Percentiles rank a stretch among this genome's conserved stretches.
Evolutionary conservation across 2,797 vertebrate genomes (phyloP).

Genomic region (Peromyscus eremicus): DNA sequence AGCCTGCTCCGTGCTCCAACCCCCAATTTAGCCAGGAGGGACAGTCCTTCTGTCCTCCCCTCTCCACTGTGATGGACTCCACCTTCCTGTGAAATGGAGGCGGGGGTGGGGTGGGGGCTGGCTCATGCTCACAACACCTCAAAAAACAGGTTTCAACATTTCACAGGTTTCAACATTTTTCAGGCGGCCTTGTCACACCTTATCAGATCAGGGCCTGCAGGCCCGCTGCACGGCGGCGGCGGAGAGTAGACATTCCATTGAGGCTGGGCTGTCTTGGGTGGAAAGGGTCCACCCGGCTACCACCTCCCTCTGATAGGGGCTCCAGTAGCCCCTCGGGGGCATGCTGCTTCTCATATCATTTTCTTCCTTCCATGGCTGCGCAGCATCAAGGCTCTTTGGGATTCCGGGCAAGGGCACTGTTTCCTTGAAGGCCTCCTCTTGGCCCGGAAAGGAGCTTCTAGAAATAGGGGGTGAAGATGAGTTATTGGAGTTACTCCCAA

Average conservation of each 20-base stretch:
- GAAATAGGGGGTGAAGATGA: neutral
- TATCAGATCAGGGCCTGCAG: conserved; percentile 90
- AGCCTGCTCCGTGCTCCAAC: neutral
- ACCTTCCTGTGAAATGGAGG: conserved; percentile 57
- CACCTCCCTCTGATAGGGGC: neutral
- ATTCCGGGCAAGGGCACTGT: too few relatives aligned
- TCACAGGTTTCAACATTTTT: conserved; percentile 87
- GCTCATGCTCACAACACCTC: conserved; percentile 62
- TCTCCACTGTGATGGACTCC: neutral
- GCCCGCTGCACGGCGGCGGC: conserved; percentile 18
- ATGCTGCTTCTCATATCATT: neutral
- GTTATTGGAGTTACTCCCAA: neutral
- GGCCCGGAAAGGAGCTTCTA: neutral
- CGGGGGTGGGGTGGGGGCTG: neutral
- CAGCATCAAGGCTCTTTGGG: neutral
- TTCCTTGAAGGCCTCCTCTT: neutral
- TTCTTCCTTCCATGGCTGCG: neutral
- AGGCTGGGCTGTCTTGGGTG: neutral
- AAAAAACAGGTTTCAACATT: conserved; percentile 91
- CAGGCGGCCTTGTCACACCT: conserved; percentile 89
- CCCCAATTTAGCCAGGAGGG: conserved; percentile 53
- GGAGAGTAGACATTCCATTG: conserved; percentile 76
- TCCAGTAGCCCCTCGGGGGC: neutral
- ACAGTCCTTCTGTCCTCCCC: neutral
- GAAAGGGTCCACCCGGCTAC: neutral